Percentiles rank a stretch among this genome's conserved stretches.
Conservation (phyloP, 2,113 vertebrate genomes). For the Apistogramma diplotaenia region DNA sequence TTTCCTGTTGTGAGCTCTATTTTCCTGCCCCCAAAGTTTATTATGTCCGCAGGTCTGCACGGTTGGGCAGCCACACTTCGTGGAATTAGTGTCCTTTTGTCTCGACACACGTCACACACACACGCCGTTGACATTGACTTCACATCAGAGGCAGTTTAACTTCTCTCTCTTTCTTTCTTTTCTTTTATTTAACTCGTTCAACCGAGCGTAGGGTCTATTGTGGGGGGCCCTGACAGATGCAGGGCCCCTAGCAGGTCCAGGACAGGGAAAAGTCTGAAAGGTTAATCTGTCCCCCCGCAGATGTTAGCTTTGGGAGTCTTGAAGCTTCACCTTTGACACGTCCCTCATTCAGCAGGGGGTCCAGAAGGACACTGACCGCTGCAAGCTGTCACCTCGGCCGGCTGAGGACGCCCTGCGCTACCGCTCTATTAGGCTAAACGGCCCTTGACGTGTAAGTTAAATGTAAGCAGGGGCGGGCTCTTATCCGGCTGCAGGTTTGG, state of each 20-base stretch:
- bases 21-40: conserved; percentile 30
- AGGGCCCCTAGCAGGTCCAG: conserved; percentile 77
- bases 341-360: conserved; percentile 76
- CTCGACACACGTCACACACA: conserved; percentile 76
- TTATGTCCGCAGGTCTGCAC: conserved; percentile 48
- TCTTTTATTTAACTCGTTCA: conserved; percentile 75
- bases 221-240: conserved; percentile 80
- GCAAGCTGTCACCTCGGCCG: conserved; percentile 83
- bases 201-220: conserved; percentile 66
- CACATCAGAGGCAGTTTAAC: conserved; percentile 78
- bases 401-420: conserved; percentile 70
- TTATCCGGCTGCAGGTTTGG: conserved; percentile 7
- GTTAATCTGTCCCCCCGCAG: conserved; percentile 86
- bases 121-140: conserved; percentile 77
- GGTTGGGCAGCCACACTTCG: conserved; percentile 63
- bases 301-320: conserved; percentile 88
- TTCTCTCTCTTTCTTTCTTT: conserved; percentile 52
- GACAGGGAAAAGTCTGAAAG: conserved; percentile 85
- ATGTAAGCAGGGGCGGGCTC: background rate
- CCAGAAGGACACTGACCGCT: conserved; percentile 79
- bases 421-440: conserved; percentile 65
- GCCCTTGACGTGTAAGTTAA: conserved; percentile 41
- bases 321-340: conserved; percentile 92
- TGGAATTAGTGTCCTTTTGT: conserved; percentile 69
- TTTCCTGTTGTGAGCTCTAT: conserved; percentile 12